Percentiles rank a stretch among this genome's conserved stretches.
Conservation (phyloP, 2,113 vertebrate species). For the Castor canadensis region DNA sequence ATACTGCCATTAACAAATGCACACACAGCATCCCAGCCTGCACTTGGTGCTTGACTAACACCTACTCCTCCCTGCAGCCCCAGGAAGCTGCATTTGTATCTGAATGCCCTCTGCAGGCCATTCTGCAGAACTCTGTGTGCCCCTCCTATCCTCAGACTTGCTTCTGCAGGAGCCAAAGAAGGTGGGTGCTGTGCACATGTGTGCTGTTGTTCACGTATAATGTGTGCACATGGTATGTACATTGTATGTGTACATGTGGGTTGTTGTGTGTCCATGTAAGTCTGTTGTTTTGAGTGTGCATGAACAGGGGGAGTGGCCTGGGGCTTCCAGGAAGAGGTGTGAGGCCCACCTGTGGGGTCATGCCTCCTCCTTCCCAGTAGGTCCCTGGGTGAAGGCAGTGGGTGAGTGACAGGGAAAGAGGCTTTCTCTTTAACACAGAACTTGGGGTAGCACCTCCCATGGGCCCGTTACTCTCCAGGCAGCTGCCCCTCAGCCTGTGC, state of each 20-base stretch:
- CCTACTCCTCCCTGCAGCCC: neutral
- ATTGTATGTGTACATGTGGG: neutral
- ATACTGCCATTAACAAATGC: neutral
- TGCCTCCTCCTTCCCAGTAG: neutral
- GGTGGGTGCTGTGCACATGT: neutral
- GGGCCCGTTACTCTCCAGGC: neutral
- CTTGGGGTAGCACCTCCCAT: neutral
- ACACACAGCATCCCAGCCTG: neutral
- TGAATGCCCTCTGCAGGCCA: neutral
- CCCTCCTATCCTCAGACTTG: neutral
- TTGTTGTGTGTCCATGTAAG: no score
- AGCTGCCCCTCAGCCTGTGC: neutral
- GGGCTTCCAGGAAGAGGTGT: neutral
- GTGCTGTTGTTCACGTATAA: no score
- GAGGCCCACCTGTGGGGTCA: neutral
- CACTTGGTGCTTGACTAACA: neutral
- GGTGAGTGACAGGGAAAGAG: neutral
- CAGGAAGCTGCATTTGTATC: neutral
- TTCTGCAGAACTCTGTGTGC: accelerated
- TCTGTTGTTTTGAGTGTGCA: neutral
- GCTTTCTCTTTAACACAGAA: neutral
- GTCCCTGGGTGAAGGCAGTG: neutral
- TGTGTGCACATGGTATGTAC: no score
- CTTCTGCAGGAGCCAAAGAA: neutral
- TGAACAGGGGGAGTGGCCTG: neutral